Base-by-base conservation (phyloP, 1,140 invertebrate species). In the Cyphomyrmex costatus region DNA sequence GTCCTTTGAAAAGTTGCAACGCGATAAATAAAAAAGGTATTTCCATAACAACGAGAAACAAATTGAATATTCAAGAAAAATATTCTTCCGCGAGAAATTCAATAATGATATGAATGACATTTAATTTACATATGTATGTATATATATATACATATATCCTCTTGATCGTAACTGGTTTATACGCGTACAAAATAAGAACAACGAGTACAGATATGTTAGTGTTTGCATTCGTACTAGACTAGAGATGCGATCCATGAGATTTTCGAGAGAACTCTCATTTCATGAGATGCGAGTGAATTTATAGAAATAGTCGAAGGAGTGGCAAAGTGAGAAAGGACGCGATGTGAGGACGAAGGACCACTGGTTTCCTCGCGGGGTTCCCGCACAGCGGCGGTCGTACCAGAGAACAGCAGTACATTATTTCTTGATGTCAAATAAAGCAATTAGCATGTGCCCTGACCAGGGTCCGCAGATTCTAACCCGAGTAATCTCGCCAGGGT, bases 391-490 rank as follows among this genome's bases (percentile, higher is more conserved):
- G 60, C 87, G 74, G 86, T 89, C 76, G 88, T 70, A 86, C 83
- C 87, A 82, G 68, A 86, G 77, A 87, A 79, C 87, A 60, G 89
- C 86, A 88, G 92, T 94, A 93, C 92, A 95, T 95, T 95, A 95
- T 95, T 95, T 95, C 94, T 93, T 93, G 92, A 94, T 95, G 95
- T 95, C 94, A 95, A 95, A 95, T 95, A 95, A 95, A 95, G 94
- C 95, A 95, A 95, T 95, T 95, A 95, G 94, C 94, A 95, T 94
- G 93, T 94, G 93, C 94, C 93, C 92, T 95, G 94, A 93, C 93
- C 93, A 92, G 90, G 89, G 89, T 92, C 92, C 91, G 88, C 92
- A 89, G 92, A 86, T 92, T 92, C 86, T 90, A 91, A 92, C 91
- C 90, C 89, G 92, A 92, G 93, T 95, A 95, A 95, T 95, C 95